phyloP scores from a whole-genome alignment of 2,888 invertebrate species.

The Scaptomyza flava region DNA sequence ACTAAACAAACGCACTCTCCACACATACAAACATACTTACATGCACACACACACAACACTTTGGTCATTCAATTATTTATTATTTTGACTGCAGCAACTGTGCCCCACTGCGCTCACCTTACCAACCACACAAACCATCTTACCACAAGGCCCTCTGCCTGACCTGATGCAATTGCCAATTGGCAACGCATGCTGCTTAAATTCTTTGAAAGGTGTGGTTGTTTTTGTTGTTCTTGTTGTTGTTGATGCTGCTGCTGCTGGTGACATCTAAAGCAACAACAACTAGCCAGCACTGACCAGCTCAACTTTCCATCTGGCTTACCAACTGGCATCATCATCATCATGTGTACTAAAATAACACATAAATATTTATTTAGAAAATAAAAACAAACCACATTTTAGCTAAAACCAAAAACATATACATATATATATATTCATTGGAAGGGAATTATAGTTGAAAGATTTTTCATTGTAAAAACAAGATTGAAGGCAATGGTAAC shows the following conservation, averaged over 20 bases:
- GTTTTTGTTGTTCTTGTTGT: not conserved
- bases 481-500: too few relatives aligned
- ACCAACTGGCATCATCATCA: not conserved
- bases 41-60: slow-evolving; percentile 18
- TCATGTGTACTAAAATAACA: not conserved
- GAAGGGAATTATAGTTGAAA: too few relatives aligned
- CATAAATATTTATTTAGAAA: not conserved
- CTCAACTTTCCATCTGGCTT: not conserved
- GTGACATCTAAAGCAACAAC: slow-evolving; percentile 17
- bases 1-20: slow-evolving; percentile 44
- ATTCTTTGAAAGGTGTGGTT: slow-evolving; percentile 4
- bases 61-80: slow-evolving; percentile 65
- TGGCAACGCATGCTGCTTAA: slow-evolving; percentile 13
- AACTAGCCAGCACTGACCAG: not conserved
- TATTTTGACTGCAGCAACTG: slow-evolving; percentile 52
- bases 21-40: not conserved
- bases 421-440: too few relatives aligned
- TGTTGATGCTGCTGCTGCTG: not conserved
- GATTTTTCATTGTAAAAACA: too few relatives aligned
- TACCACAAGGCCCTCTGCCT: slow-evolving; percentile 8
- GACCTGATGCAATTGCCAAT: slow-evolving; percentile 20
- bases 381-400: too few relatives aligned
- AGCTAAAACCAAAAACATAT: too few relatives aligned
- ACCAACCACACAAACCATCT: not conserved
- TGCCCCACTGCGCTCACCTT: not conserved